Conservation (phyloP, 2,888 invertebrate genomes). For the Prionchulus punctatus region DNA sequence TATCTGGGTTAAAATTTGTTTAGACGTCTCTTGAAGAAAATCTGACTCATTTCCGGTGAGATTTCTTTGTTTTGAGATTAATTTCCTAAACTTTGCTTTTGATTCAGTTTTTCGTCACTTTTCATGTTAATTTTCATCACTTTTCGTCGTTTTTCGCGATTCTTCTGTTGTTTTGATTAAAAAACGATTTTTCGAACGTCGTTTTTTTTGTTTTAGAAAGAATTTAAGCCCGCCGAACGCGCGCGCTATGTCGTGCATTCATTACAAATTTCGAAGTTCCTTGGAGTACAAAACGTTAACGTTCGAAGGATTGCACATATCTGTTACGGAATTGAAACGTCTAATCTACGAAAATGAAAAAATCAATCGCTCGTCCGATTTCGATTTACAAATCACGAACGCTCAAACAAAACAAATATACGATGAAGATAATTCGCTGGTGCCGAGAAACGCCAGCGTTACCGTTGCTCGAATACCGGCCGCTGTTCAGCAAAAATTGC, state of each 20-base stretch:
- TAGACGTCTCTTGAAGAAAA: no score
- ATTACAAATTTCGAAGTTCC: constrained; percentile 95
- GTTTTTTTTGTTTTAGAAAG: no score
- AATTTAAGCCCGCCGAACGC: no score
- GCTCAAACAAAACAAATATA: constrained; percentile 96
- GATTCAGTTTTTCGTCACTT: no score
- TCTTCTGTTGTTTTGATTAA: no score
- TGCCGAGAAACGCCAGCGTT: constrained; percentile 91
- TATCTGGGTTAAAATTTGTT: no score
- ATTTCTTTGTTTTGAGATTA: no score
- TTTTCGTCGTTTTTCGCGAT: no score
- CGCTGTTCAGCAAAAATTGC: constrained; percentile 23
- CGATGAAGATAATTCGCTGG: constrained; percentile 68
- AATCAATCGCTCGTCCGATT: constrained; percentile 77
- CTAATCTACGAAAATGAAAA: constrained; percentile 85
- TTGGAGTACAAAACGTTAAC: constrained; percentile 67
- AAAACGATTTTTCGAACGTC: no score
- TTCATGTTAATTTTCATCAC: no score
- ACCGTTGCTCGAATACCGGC: constrained; percentile 82
- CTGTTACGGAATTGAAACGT: constrained; percentile 81
- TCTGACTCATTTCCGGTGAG: no score
- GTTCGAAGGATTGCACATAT: constrained; percentile 77
- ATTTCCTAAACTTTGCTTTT: no score
- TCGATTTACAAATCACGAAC: constrained; percentile 88
- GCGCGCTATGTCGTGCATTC: constrained; percentile 73